Evolutionary conservation across 2,113 vertebrate species (phyloP).

Genomic region (Beaufortia kweichowensis): DNA sequence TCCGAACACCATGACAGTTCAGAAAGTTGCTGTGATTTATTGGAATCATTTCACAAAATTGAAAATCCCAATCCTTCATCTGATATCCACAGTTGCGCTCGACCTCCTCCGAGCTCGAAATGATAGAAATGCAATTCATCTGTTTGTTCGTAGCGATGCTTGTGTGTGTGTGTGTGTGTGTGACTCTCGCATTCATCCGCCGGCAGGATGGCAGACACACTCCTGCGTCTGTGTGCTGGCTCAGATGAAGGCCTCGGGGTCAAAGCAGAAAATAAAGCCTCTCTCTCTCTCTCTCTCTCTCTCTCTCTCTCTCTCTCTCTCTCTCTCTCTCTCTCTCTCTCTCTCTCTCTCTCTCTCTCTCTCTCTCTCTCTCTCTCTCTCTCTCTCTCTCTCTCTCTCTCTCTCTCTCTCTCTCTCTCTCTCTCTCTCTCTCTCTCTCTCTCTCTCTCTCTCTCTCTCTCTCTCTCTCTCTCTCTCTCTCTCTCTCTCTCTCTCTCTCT

Average conservation of each 20-base stretch:
- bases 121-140: background rate
- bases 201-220: background rate
- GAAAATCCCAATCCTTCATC: background rate
- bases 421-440: no score
- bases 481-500: no score
- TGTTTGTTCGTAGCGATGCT: slow-evolving; percentile 1
- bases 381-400: no score
- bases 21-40: background rate
- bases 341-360: no score
- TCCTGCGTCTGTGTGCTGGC: slow-evolving; percentile 25
- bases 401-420: no score
- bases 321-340: no score
- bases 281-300: no score
- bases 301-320: no score
- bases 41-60: background rate
- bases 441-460: no score
- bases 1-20: background rate
- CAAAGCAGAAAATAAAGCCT: slow-evolving; percentile 39
- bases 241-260: slow-evolving; percentile 12
- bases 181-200: background rate
- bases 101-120: background rate
- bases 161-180: slow-evolving; percentile 15
- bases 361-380: no score
- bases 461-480: no score
- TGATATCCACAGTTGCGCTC: background rate